Evolutionary conservation across 2,888 invertebrate genomes (phyloP).

Genomic region (Micropterix aruncella): DNA sequence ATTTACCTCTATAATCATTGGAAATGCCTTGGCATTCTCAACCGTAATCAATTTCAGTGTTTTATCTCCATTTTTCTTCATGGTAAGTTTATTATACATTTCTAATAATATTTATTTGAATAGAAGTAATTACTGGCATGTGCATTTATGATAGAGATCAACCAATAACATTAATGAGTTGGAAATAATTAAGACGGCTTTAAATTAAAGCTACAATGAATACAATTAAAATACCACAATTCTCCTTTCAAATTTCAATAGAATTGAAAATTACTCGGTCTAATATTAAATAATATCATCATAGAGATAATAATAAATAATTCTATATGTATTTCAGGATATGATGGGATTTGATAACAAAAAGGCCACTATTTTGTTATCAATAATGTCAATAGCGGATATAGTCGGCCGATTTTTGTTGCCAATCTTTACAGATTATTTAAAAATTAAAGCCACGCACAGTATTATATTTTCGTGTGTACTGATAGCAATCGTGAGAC

Average conservation of each 20-base stretch:
- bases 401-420: slow-evolving; percentile 49
- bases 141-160: too few relatives aligned
- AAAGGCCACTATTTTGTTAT: slow-evolving; percentile 54
- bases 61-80: not conserved
- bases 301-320: too few relatives aligned
- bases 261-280: too few relatives aligned
- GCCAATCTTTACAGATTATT: slow-evolving; percentile 46
- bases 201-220: too few relatives aligned
- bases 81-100: slow-evolving; percentile 1
- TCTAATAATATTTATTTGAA: not conserved
- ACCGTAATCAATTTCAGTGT: not conserved
- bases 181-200: too few relatives aligned
- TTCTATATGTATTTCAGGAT: slow-evolving; percentile 16
- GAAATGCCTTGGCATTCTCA: not conserved
- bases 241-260: too few relatives aligned
- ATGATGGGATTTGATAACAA: slow-evolving; percentile 24
- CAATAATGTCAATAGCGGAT: slow-evolving; percentile 52
- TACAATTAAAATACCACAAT: too few relatives aligned
- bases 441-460: slow-evolving; percentile 43
- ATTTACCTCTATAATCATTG: not conserved
- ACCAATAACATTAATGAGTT: too few relatives aligned
- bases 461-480: slow-evolving; percentile 47
- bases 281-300: too few relatives aligned
- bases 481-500: slow-evolving; percentile 40
- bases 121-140: too few relatives aligned